phyloP scores from a whole-genome alignment of 2,113 vertebrate genomes.

The Theristicus caerulescens region DNA sequence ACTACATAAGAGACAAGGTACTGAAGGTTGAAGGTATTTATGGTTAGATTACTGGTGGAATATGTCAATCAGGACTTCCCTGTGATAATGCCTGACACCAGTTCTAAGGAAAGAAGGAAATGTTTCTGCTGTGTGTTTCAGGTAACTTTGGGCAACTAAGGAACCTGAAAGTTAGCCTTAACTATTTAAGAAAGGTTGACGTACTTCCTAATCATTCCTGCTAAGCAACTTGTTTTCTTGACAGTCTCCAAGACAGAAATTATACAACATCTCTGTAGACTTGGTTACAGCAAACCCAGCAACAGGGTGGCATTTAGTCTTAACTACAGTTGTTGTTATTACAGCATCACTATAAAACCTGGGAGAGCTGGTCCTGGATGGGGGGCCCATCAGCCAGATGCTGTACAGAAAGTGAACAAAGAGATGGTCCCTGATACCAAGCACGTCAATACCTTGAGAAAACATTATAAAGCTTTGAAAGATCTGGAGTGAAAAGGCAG shows the following conservation, averaged over 20 bases:
- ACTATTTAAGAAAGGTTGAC: not conserved
- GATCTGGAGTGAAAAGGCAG: not conserved
- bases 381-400: not conserved
- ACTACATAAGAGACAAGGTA: not conserved
- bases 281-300: not conserved
- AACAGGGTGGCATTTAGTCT: not conserved
- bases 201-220: not conserved
- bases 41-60: not conserved
- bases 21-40: not conserved
- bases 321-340: not conserved
- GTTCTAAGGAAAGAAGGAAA: not conserved
- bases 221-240: not conserved
- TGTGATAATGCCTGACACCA: not conserved
- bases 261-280: not conserved
- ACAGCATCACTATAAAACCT: not conserved
- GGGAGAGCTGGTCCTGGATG: not conserved
- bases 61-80: not conserved
- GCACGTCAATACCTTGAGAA: not conserved
- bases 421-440: not conserved
- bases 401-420: not conserved
- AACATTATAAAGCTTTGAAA: not conserved
- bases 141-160: not conserved
- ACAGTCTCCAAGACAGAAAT: not conserved
- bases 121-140: not conserved
- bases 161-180: not conserved